These are phyloP conservation scores for Ericerus pela DNA, from an alignment of 1,140 invertebrate species.

Conservation along the genomic window DNA sequence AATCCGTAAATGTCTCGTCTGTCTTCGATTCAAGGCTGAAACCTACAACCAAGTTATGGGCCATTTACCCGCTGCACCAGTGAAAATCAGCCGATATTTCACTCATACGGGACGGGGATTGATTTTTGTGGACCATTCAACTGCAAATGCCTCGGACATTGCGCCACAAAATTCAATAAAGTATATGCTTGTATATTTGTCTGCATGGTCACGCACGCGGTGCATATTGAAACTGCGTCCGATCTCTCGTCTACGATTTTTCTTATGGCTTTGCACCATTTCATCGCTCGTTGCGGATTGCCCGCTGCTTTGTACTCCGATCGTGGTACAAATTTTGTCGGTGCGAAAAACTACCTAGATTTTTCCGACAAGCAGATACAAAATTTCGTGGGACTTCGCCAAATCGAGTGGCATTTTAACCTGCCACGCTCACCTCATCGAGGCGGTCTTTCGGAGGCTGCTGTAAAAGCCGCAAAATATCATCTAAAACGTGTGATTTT, in stretches of 20 bases:
- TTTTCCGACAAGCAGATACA: too few relatives aligned
- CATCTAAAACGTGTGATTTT: conserved; percentile 20
- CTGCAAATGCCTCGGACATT: too few relatives aligned
- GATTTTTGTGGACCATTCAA: conserved; percentile 32
- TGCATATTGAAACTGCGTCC: conserved; percentile 32
- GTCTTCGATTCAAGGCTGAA: conserved; percentile 18
- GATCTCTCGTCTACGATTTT: conserved; percentile 30
- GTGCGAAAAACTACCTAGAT: not conserved
- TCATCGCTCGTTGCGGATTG: conserved; percentile 29
- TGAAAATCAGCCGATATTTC: conserved; percentile 25
- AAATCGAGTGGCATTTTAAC: not conserved
- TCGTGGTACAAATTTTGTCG: conserved; percentile 23
- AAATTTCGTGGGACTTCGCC: too few relatives aligned
- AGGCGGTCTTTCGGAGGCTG: conserved; percentile 24
- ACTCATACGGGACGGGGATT: conserved; percentile 25
- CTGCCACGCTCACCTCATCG: not conserved
- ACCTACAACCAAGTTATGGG: conserved; percentile 25
- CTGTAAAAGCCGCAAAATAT: conserved; percentile 20
- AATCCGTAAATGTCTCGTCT: conserved; percentile 25
- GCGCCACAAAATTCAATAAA: conserved; percentile 26
- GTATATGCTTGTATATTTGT: conserved; percentile 32
- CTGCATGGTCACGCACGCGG: conserved; percentile 31
- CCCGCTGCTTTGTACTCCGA: conserved; percentile 26
- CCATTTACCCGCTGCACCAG: conserved; percentile 24
- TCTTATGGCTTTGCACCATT: conserved; percentile 29